Evolutionary conservation across 2,113 vertebrate species (phyloP).

Genomic region (Hippocampus zosterae): DNA sequence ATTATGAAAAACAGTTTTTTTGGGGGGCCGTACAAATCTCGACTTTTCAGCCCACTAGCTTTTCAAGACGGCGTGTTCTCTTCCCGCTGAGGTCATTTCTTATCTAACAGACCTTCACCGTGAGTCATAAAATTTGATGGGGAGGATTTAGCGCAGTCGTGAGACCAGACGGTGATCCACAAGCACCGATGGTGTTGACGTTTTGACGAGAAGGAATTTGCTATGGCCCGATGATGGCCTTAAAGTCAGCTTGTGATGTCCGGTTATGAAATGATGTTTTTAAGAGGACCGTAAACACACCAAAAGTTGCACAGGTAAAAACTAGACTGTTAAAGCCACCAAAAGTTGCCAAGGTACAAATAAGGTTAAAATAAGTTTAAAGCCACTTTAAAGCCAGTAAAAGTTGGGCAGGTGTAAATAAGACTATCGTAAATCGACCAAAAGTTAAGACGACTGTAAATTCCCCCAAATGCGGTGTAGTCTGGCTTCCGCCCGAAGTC

Average conservation of each 20-base stretch:
- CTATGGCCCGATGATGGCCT: background rate
- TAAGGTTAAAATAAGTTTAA: background rate
- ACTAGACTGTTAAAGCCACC: background rate
- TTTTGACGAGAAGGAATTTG: background rate
- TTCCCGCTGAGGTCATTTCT: conserved; percentile 38
- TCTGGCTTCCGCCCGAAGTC: too few relatives aligned
- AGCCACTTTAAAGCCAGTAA: background rate
- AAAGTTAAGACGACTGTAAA: background rate
- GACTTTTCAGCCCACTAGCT: conserved; percentile 26
- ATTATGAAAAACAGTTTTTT: background rate
- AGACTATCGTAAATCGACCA: background rate
- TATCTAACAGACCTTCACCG: conserved; percentile 32
- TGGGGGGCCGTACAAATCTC: background rate
- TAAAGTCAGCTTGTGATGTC: background rate
- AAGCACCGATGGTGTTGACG: background rate
- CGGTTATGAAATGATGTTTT: background rate
- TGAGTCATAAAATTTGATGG: conserved; percentile 20
- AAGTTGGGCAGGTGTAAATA: background rate
- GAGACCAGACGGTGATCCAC: background rate
- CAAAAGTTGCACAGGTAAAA: background rate
- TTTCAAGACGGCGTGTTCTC: conserved; percentile 23
- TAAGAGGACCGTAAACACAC: background rate
- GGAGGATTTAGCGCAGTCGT: conserved; percentile 6
- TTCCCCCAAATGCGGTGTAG: background rate
- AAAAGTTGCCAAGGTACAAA: background rate